Percentiles rank a stretch among this genome's conserved stretches.
Evolutionary conservation across 2,113 vertebrate genomes (phyloP).

Genomic region (Piaya cayana): DNA sequence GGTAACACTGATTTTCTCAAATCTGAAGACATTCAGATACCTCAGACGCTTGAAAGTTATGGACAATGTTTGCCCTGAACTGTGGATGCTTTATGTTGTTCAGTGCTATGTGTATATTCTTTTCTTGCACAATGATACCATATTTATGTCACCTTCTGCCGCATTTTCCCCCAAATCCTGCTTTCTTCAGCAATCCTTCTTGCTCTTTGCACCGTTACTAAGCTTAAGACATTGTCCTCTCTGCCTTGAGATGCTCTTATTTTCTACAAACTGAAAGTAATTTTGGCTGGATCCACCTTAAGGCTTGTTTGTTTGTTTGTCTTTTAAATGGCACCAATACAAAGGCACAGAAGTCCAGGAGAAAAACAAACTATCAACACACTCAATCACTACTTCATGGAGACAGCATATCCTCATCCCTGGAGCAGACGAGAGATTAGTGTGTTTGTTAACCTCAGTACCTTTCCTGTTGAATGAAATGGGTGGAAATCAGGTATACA

Average conservation of each 20-base stretch:
- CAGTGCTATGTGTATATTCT: not conserved
- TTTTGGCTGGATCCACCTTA: not conserved
- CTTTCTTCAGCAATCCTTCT: not conserved
- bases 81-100: not conserved
- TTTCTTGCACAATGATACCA: not conserved
- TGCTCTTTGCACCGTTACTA: not conserved
- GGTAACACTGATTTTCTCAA: not conserved
- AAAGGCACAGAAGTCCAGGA: not conserved
- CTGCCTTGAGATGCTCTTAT: not conserved
- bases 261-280: not conserved
- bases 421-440: slow-evolving; percentile 34
- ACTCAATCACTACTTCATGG: slow-evolving; percentile 4
- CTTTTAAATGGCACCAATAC: not conserved
- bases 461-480: slow-evolving; percentile 51
- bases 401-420: not conserved
- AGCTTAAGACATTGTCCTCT: not conserved
- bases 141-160: not conserved
- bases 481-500: slow-evolving; percentile 30
- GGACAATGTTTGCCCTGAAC: not conserved
- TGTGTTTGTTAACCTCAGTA: slow-evolving; percentile 5
- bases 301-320: not conserved
- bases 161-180: not conserved
- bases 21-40: not conserved
- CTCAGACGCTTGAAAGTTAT: not conserved
- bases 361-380: not conserved